phyloP scores from a whole-genome alignment of 2,888 invertebrate genomes.

The Saturnia pavonia region DNA sequence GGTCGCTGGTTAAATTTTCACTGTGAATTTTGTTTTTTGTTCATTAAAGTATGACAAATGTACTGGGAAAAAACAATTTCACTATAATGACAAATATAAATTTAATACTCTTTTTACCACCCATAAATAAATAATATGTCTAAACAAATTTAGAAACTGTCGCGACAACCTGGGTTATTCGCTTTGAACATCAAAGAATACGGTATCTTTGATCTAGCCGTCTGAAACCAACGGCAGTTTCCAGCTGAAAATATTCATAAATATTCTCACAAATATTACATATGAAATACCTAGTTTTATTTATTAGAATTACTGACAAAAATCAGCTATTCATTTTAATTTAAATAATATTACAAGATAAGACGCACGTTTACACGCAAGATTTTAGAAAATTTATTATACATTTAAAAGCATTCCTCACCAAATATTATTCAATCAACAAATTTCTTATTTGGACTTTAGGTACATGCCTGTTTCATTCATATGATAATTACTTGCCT shows the following conservation, averaged over 20 bases:
- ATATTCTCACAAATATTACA: conserved; percentile 28
- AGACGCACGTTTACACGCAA: conserved; percentile 47
- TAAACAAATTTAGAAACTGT: conserved; percentile 53
- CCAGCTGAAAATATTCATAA: conserved; percentile 37
- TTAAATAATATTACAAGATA: conserved; percentile 31
- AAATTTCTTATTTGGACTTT: too few relatives aligned
- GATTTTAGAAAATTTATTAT: conserved; percentile 36
- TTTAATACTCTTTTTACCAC: conserved; percentile 24
- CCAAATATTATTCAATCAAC: conserved; percentile 33
- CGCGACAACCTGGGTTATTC: conserved; percentile 59
- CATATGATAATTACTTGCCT: too few relatives aligned
- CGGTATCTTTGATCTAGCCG: conserved; percentile 67
- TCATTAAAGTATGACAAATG: background rate
- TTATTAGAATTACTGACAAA: conserved; percentile 17
- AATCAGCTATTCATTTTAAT: conserved; percentile 20
- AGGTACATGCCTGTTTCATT: too few relatives aligned
- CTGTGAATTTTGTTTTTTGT: background rate
- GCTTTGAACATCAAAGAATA: conserved; percentile 62
- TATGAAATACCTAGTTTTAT: conserved; percentile 24
- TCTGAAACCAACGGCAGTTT: conserved; percentile 43
- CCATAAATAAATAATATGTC: conserved; percentile 37
- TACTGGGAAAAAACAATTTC: background rate
- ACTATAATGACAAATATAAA: background rate
- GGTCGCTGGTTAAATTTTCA: background rate
- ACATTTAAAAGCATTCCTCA: conserved; percentile 26